Evolutionary conservation across 2,888 invertebrate genomes (phyloP).

Genomic region (Caprella mutica): DNA sequence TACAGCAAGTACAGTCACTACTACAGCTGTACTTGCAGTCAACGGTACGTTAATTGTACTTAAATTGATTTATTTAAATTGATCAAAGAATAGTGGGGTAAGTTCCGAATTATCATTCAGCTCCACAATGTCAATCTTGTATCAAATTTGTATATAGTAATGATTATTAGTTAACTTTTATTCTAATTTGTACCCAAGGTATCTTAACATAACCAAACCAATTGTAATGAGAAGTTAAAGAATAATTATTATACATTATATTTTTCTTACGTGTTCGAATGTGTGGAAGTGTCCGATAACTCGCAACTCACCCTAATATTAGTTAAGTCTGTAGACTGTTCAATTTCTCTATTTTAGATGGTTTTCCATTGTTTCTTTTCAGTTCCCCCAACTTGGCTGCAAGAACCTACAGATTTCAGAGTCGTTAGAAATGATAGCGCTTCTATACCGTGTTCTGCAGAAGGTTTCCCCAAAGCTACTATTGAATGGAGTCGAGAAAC

Average conservation of each 20-base stretch:
- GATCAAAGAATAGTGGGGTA: too few species aligned
- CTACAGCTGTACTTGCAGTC: constrained; percentile 45
- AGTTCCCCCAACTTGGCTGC: constrained; percentile 45
- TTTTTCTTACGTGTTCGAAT: not conserved
- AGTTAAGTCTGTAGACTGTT: not conserved
- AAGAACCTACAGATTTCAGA: constrained; percentile 42
- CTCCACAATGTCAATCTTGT: too few species aligned
- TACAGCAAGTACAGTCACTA: constrained; percentile 43
- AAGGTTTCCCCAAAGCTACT: constrained; percentile 44
- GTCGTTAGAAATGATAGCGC: constrained; percentile 7
- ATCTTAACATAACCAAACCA: too few species aligned
- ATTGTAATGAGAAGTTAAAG: too few species aligned
- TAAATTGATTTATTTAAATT: not conserved
- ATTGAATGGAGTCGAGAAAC: constrained; percentile 72
- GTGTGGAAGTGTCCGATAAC: not conserved
- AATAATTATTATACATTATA: not conserved
- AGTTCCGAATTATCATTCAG: too few species aligned
- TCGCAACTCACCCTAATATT: not conserved
- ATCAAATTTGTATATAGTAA: too few species aligned
- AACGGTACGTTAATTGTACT: constrained; percentile 35
- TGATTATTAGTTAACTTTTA: not conserved
- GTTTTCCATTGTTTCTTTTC: constrained; percentile 2
- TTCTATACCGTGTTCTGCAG: constrained; percentile 3
- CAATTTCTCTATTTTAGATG: not conserved
- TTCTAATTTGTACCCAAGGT: too few species aligned